Conservation (phyloP, 1,140 invertebrate genomes). For the Arion vulgaris region DNA sequence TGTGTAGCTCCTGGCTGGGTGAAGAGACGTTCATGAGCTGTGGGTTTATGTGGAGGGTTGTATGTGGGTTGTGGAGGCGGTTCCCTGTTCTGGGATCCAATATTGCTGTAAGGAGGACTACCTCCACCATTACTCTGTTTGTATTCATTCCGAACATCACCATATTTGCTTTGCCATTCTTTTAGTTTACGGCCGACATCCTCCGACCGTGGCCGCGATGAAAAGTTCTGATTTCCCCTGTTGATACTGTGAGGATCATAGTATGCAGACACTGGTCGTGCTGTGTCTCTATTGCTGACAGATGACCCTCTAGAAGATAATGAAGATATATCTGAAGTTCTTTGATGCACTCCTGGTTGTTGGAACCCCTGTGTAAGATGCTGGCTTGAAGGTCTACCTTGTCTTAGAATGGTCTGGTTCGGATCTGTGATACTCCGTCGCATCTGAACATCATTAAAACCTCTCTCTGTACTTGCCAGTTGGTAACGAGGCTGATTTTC, state of each 20-base stretch:
- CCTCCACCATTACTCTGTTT: slow-evolving; percentile 50
- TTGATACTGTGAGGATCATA: slow-evolving; percentile 52
- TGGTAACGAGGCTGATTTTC: slow-evolving; percentile 59
- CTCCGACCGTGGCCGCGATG: slow-evolving; percentile 59
- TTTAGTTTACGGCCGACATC: slow-evolving; percentile 59
- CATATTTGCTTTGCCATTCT: slow-evolving; percentile 60
- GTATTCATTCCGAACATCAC: slow-evolving; percentile 19
- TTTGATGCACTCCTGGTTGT: slow-evolving; percentile 33
- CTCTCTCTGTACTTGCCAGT: not conserved
- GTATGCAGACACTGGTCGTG: slow-evolving; percentile 64
- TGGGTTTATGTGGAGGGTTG: slow-evolving; percentile 30
- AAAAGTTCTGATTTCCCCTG: slow-evolving; percentile 24
- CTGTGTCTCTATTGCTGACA: slow-evolving; percentile 53
- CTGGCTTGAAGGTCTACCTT: slow-evolving; percentile 12
- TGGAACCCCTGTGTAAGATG: slow-evolving; percentile 28
- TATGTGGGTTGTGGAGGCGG: slow-evolving; percentile 28
- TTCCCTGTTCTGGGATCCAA: slow-evolving; percentile 27
- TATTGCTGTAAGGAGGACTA: slow-evolving; percentile 44
- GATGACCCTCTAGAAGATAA: slow-evolving; percentile 52
- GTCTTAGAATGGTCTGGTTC: slow-evolving; percentile 24
- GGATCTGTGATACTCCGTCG: slow-evolving; percentile 29
- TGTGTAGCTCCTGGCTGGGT: slow-evolving; percentile 48
- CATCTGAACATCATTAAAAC: not conserved
- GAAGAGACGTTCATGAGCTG: slow-evolving; percentile 41
- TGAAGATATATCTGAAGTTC: slow-evolving; percentile 48